Percentiles rank a stretch among this genome's conserved stretches.
These are phyloP conservation scores for honey bee (Apis mellifera) DNA, from an alignment of 1,140 invertebrate species.

Conservation along the genomic window Amel_HAv3.1 CM009940.2:1014001-1014500, in stretches of 20 bases:
- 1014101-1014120: neutral
- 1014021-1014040: neutral
- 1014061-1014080: neutral
- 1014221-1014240: too few relatives aligned
- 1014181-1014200: neutral
- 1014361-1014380: conserved; percentile 9
- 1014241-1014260: neutral
- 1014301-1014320: neutral
- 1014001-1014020: conserved; percentile 2
- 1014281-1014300: neutral
- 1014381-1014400: conserved; percentile 4
- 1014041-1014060: neutral
- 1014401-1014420: too few relatives aligned
- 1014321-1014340: neutral
- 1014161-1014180: neutral
- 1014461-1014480: too few relatives aligned
- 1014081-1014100: neutral
- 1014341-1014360: neutral
- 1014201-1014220: too few relatives aligned
- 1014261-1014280: neutral
- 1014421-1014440: too few relatives aligned
- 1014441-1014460: too few relatives aligned
- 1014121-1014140: conserved; percentile 5
- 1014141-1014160: neutral
- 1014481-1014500: too few relatives aligned